phyloP scores from a whole-genome alignment of 1,140 invertebrate species.

The Hylaeus anthracinus region DNA sequence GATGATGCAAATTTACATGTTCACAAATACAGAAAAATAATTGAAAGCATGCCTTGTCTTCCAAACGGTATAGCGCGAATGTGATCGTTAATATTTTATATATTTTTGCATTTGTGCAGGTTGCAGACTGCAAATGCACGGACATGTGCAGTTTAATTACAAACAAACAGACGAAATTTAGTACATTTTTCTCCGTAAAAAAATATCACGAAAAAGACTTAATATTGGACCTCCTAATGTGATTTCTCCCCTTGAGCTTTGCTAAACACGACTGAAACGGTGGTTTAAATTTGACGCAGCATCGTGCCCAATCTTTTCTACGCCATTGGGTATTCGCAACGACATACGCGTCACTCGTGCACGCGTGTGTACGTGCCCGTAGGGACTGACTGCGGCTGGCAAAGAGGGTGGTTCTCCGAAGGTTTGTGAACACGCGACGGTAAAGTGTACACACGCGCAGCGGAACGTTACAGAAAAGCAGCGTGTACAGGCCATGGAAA shows the following conservation, averaged over 20 bases:
- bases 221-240: no score
- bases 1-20: no score
- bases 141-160: no score
- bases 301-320: constrained; percentile 10
- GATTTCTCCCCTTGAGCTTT: background rate
- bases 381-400: constrained; percentile 12
- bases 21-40: no score
- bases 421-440: constrained; percentile 10
- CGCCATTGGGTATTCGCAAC: constrained; percentile 15
- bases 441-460: background rate
- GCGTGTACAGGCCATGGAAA: constrained; percentile 2
- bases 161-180: no score
- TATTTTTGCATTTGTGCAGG: no score
- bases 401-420: constrained; percentile 13
- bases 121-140: no score
- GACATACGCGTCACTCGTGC: background rate
- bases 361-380: background rate
- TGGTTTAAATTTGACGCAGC: constrained; percentile 15
- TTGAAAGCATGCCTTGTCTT: no score
- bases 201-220: no score
- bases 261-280: background rate
- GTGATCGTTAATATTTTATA: no score
- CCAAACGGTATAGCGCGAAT: no score
- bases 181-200: no score
- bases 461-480: background rate